phyloP scores from a whole-genome alignment of 1,140 invertebrate genomes.

The Orchestia grillus region DNA sequence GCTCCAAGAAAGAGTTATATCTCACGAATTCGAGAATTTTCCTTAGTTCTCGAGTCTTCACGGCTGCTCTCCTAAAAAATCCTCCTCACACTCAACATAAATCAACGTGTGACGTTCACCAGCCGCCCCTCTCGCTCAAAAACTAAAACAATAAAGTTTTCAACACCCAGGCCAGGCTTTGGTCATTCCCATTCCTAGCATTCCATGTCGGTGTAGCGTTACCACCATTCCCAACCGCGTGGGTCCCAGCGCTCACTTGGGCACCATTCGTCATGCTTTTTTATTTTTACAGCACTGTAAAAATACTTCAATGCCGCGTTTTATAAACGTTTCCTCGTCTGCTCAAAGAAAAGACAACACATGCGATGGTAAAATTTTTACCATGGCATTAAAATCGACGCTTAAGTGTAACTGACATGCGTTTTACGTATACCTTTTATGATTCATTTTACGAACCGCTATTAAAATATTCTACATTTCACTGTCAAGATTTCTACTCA shows the following conservation, averaged over 20 bases:
- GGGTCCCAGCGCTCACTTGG: not conserved
- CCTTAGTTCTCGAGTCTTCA: not conserved
- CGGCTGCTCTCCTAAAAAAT: not conserved
- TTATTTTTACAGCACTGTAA: not conserved
- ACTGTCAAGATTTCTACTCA: not conserved
- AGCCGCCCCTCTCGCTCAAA: not conserved
- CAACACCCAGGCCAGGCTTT: not conserved
- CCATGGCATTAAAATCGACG: not conserved
- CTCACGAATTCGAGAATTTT: not conserved
- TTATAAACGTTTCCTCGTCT: not conserved
- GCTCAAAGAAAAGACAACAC: not conserved
- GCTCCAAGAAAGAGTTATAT: not conserved
- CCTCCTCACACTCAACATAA: not conserved
- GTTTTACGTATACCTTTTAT: too few species aligned
- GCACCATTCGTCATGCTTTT: not conserved
- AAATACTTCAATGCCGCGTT: not conserved
- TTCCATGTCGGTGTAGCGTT: constrained; percentile 8
- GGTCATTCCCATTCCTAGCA: constrained; percentile 34
- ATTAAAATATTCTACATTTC: not conserved
- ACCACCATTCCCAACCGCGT: constrained; percentile 11
- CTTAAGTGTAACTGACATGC: not conserved
- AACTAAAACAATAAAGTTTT: constrained; percentile 35
- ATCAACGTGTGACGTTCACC: not conserved
- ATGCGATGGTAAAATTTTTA: not conserved
- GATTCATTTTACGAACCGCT: not conserved